Conservation (phyloP, 1,140 invertebrate genomes). For the Lasaia peninsularis region DNA sequence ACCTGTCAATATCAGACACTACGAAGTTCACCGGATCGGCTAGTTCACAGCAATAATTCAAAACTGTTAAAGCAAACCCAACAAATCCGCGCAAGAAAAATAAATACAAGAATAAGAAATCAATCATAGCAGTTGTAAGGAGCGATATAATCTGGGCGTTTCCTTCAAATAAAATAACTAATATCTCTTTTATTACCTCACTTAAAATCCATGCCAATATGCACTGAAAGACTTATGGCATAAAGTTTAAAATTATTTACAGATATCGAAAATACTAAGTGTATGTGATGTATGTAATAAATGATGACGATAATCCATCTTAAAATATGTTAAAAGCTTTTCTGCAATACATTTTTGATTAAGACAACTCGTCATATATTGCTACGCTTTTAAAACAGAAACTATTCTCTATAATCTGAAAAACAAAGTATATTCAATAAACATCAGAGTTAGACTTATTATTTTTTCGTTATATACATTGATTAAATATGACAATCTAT, state of each 20-base stretch:
- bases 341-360: neutral
- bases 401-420: no score
- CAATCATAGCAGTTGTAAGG: constrained; percentile 18
- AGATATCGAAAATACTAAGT: neutral
- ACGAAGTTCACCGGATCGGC: no score
- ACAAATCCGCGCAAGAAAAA: neutral
- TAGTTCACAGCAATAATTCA: no score
- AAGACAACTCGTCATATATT: neutral
- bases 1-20: no score
- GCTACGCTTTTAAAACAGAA: no score
- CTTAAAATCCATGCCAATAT: neutral
- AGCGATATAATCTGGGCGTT: constrained; percentile 23
- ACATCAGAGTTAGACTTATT: no score
- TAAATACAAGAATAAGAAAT: constrained; percentile 18
- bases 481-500: no score
- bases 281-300: neutral
- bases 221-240: neutral
- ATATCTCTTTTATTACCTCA: constrained; percentile 17
- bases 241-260: neutral
- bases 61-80: no score
- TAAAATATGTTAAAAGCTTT: neutral
- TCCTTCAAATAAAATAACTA: constrained; percentile 16
- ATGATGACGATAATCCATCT: neutral
- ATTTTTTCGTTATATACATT: no score
- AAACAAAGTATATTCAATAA: no score